Conservation (phyloP, 2,888 invertebrate genomes). For the Caenorhabditis panamensis region DNA sequence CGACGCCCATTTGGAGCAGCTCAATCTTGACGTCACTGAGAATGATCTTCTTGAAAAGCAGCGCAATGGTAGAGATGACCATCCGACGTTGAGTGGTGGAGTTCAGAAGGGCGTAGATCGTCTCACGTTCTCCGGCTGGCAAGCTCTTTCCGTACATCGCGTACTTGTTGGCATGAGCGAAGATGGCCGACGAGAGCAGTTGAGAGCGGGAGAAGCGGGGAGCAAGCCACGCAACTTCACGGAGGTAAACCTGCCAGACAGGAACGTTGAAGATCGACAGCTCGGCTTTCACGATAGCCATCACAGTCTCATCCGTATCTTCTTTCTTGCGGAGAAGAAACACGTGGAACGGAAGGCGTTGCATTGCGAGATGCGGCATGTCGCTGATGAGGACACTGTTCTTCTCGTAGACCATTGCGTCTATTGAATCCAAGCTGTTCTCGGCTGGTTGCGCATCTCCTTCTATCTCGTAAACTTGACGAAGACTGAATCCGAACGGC, state of each 20-base stretch:
- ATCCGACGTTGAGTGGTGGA: conserved; percentile 35
- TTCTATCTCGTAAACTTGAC: conserved; percentile 34
- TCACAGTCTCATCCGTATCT: conserved; percentile 54
- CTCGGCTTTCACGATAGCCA: conserved; percentile 65
- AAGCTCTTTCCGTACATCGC: conserved; percentile 43
- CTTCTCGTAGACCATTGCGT: conserved; percentile 52
- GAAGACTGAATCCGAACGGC: conserved; percentile 34
- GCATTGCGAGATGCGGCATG: conserved; percentile 42
- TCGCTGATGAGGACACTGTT: conserved; percentile 54
- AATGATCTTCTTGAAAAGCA: conserved; percentile 62
- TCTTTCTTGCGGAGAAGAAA: conserved; percentile 62
- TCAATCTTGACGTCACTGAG: conserved; percentile 65
- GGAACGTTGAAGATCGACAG: conserved; percentile 68
- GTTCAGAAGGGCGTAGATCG: conserved; percentile 50
- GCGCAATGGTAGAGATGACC: conserved; percentile 63
- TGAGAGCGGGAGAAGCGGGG: conserved; percentile 57
- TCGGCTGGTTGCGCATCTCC: conserved; percentile 8
- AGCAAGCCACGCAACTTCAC: conserved; percentile 56
- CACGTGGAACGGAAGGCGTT: conserved; percentile 64
- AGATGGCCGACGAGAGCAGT: conserved; percentile 59
- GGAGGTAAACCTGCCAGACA: conserved; percentile 59
- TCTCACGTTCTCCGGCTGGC: conserved; percentile 35
- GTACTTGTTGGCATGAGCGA: conserved; percentile 57
- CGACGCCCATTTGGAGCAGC: conserved; percentile 61
- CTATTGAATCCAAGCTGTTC: neutral